Evolutionary conservation across 2,888 invertebrate genomes (phyloP).

Genomic region (Salpingus planirostris): DNA sequence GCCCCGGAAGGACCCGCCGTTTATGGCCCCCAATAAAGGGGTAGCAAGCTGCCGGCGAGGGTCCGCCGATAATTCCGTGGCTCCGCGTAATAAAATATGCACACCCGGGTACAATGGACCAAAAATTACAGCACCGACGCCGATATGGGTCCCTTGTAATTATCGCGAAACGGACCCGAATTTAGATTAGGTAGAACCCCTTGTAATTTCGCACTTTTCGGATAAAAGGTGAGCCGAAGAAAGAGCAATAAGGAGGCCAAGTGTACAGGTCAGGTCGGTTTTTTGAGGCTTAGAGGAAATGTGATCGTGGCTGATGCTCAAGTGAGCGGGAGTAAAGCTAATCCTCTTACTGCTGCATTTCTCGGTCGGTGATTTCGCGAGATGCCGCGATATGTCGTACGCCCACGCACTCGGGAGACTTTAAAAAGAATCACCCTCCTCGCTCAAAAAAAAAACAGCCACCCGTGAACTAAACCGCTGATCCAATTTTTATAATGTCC

Average conservation of each 20-base stretch:
- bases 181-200: conserved; percentile 7
- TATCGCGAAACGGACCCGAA: conserved; percentile 11
- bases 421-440: too few species aligned
- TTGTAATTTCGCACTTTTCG: background rate
- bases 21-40: conserved; percentile 27
- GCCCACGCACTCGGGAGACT: too few species aligned
- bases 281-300: conserved; percentile 10
- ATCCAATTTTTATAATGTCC: conserved; percentile 31
- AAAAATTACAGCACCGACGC: conserved; percentile 22
- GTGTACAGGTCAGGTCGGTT: background rate
- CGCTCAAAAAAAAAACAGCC: too few species aligned
- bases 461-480: conserved; percentile 19
- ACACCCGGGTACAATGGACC: conserved; percentile 25
- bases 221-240: background rate
- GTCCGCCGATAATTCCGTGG: conserved; percentile 26
- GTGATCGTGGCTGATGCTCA: conserved; percentile 9
- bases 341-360: conserved; percentile 13
- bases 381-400: too few species aligned
- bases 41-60: conserved; percentile 20
- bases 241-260: background rate
- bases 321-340: conserved; percentile 12
- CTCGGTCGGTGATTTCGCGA: conserved; percentile 9
- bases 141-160: conserved; percentile 15
- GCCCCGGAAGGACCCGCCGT: conserved; percentile 21
- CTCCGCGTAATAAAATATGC: conserved; percentile 26